A percentile compares a stretch with the other conserved stretches of the same genome.
phyloP scores from a whole-genome alignment of 2,888 invertebrate genomes.

The Agrochola circellaris region DNA sequence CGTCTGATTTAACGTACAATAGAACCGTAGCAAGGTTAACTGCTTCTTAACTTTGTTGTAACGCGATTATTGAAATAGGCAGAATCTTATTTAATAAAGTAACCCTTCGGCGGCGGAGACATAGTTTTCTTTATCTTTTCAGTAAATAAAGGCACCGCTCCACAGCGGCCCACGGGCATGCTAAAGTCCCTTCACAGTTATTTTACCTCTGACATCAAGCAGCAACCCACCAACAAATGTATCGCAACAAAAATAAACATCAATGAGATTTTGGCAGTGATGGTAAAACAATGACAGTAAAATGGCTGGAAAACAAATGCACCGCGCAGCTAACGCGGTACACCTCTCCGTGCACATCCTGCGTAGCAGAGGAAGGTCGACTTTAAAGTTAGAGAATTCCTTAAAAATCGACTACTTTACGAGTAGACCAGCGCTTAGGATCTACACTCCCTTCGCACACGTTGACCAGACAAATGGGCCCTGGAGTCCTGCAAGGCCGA shows the following conservation, averaged over 20 bases:
- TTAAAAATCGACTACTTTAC: not conserved
- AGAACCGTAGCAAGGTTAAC: constrained; percentile 52
- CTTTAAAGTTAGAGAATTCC: not conserved
- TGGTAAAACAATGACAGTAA: not conserved
- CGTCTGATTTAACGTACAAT: constrained; percentile 45
- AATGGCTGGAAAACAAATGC: not conserved
- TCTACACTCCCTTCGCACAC: not conserved
- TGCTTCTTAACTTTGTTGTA: not conserved
- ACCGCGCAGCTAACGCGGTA: no score
- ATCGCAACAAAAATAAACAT: no score
- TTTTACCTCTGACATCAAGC: not conserved
- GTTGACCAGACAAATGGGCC: not conserved
- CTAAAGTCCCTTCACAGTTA: no score
- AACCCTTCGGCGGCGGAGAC: constrained; percentile 3
- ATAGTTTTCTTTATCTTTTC: not conserved
- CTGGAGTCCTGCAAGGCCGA: not conserved
- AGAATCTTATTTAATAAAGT: not conserved
- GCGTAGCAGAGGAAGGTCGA: not conserved
- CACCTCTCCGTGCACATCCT: no score
- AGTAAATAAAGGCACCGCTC: not conserved
- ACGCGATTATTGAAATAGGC: constrained; percentile 18
- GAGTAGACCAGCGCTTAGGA: not conserved
- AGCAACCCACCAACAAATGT: no score
- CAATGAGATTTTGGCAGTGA: not conserved
- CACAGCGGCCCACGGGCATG: no score